Conservation (phyloP, 2,888 invertebrate genomes). For the Eulithis testata region DNA sequence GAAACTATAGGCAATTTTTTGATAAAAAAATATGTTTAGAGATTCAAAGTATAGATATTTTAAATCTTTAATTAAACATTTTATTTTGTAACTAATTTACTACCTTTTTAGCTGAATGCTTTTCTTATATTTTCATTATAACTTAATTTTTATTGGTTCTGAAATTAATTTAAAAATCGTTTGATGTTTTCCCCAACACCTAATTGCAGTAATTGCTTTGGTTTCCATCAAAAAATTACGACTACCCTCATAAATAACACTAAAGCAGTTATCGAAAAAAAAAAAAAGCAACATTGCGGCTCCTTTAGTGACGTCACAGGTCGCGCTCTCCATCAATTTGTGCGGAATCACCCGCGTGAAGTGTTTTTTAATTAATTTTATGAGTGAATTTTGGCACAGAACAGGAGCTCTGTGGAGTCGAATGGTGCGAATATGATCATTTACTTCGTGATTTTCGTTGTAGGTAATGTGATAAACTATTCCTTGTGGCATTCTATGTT, state of each 20-base stretch:
- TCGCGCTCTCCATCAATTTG: conserved; percentile 80
- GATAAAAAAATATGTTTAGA: too few species aligned
- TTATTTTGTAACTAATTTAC: too few species aligned
- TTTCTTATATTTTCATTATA: too few species aligned
- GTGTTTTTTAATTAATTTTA: conserved; percentile 84
- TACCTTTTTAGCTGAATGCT: too few species aligned
- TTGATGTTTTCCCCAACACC: background rate
- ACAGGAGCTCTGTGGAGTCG: conserved; percentile 53
- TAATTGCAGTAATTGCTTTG: conserved; percentile 13
- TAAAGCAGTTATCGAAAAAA: conserved; percentile 60
- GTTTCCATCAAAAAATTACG: conserved; percentile 48
- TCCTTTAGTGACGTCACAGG: conserved; percentile 79
- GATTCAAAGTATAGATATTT: too few species aligned
- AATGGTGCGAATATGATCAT: background rate
- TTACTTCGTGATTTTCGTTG: too few species aligned
- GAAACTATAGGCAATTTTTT: too few species aligned
- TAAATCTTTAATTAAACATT: too few species aligned
- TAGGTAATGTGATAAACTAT: too few species aligned
- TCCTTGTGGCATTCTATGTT: too few species aligned
- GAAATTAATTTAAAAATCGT: background rate
- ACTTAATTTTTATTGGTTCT: background rate
- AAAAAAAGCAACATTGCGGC: conserved; percentile 62
- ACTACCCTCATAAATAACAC: conserved; percentile 46
- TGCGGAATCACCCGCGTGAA: conserved; percentile 78
- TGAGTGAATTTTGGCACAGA: conserved; percentile 71